Evolutionary conservation across 2,888 invertebrate genomes (phyloP), one percentile per base, ranked within the genome.

Genomic region (Caradrina kadenii): DNA sequence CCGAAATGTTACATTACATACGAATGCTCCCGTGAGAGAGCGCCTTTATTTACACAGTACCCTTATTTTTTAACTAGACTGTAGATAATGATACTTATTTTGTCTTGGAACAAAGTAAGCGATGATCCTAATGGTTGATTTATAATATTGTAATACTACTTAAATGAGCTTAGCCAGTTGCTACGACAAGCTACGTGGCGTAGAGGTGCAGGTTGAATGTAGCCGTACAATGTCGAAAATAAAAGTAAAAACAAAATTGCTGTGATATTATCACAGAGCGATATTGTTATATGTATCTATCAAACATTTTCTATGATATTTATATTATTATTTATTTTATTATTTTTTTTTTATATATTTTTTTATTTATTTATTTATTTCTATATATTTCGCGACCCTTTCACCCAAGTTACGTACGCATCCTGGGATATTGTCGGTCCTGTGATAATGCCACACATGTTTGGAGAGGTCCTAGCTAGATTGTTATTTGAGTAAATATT

Each of bases 121-220:
- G 19, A 48, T 42, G 19, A 22, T 63, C 19, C 21, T 56, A 71
- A 58, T 62, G n/a, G 26, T 66, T 54, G 42, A 72, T 73, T 65
- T 63, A 55, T 35, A 58, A 58, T 19, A 61, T 53, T 75, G 54
- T 63, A 69, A 70, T 70, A 54, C 42, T 54, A 11, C 2, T 60
- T 54, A 52, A 56, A 31, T 10, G 17, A n/a, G 48, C 58, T 80
- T 82, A 79, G 80, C 63, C 54, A 62, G 48, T 39, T 50, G 50
- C 56, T 52, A 60, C 59, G 21, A 31, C 48, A 53, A 63, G 69
- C 64, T 75, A 72, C 82, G 76, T 15, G 48, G 52, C 63, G 82
- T 73, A 79, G 72, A 60, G 26, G 2, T n/a, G 31, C n/a, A 17
- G 31, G 59, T 54, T 50, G 19, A 69, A 50, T 48, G 19, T 69